Evolutionary conservation across 2,888 invertebrate species (phyloP).

Genomic region (Nymphalis urticae): DNA sequence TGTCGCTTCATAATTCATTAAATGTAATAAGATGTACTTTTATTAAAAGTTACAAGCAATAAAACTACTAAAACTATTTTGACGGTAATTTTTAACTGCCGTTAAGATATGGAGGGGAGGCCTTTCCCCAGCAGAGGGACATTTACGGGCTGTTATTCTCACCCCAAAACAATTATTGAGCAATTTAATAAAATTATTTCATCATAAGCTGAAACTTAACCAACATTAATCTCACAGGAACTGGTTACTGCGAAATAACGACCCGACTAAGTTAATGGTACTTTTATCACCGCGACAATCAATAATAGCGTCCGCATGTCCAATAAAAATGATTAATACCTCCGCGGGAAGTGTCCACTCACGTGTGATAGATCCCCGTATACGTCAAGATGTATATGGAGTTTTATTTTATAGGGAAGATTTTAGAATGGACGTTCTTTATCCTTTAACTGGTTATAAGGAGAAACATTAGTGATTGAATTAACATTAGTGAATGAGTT

Average conservation of each 20-base stretch:
- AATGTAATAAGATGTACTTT: no score
- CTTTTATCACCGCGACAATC: slow-evolving; percentile 67
- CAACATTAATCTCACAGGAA: slow-evolving; percentile 32
- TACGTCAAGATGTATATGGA: slow-evolving; percentile 38
- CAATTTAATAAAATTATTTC: slow-evolving; percentile 1
- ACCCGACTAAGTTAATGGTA: slow-evolving; percentile 56
- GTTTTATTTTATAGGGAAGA: slow-evolving; percentile 27
- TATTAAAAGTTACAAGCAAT: no score
- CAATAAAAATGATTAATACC: slow-evolving; percentile 73
- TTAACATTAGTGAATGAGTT: no score
- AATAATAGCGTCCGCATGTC: slow-evolving; percentile 60
- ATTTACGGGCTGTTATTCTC: no score
- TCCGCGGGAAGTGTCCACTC: slow-evolving; percentile 53
- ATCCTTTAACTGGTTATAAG: background rate
- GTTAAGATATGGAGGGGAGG: no score
- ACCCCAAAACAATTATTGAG: background rate
- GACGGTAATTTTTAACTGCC: no score
- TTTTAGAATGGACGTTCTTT: background rate
- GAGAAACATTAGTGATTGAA: no score
- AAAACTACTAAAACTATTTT: no score
- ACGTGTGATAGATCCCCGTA: slow-evolving; percentile 56
- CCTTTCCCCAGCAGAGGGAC: no score
- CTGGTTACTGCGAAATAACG: slow-evolving; percentile 35
- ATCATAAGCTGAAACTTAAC: slow-evolving; percentile 18
- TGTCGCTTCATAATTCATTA: no score